phyloP scores from a whole-genome alignment of 2,888 invertebrate species.

The Acanthoscelides obtectus region DNA sequence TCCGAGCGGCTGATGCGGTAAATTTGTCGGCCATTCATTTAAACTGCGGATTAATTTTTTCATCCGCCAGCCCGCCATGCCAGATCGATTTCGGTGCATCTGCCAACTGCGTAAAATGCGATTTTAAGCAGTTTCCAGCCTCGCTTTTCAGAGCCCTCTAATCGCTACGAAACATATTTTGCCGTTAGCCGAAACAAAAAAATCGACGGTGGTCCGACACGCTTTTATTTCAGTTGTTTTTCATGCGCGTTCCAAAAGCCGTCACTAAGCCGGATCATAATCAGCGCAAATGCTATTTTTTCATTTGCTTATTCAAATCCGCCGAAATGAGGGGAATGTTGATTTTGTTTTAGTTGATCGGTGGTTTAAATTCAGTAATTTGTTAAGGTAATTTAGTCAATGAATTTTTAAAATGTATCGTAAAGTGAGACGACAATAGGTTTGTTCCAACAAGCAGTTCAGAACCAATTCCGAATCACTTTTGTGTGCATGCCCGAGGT shows the following conservation, averaged over 20 bases:
- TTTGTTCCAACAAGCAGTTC: too few relatives aligned
- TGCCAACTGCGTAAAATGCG: not conserved
- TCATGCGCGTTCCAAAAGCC: not conserved
- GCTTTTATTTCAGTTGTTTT: not conserved
- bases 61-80: not conserved
- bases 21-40: not conserved
- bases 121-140: not conserved
- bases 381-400: too few relatives aligned
- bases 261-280: not conserved
- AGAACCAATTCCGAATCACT: too few relatives aligned
- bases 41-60: not conserved
- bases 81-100: not conserved
- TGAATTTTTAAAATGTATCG: too few relatives aligned
- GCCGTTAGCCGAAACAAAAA: not conserved
- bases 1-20: not conserved
- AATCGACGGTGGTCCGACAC: not conserved
- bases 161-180: not conserved
- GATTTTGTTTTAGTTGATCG: too few relatives aligned
- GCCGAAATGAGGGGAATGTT: not conserved
- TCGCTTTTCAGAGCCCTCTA: not conserved
- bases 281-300: not conserved
- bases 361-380: too few relatives aligned
- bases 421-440: too few relatives aligned
- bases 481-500: too few relatives aligned
- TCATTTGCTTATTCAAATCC: not conserved